phyloP scores from a whole-genome alignment of 23 tunicate species.

The Styela plicata region DNA sequence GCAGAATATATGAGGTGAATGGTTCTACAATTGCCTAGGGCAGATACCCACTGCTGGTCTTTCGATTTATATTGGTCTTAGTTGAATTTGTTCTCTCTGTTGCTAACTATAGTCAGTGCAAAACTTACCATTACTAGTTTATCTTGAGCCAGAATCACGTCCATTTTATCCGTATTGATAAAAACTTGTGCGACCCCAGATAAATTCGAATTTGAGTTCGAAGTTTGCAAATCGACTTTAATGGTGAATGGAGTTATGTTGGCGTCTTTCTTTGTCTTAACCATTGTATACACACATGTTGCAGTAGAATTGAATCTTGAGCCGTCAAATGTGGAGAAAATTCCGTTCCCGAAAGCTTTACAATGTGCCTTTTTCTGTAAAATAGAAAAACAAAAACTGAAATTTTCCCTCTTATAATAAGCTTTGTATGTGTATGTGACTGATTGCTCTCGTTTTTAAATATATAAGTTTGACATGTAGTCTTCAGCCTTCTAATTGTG shows the following conservation, averaged over 20 bases:
- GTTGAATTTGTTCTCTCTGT: too few species aligned
- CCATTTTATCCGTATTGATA: neutral
- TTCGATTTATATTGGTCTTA: too few species aligned
- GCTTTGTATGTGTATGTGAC: too few species aligned
- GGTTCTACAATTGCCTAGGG: too few species aligned
- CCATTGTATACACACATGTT: conserved; percentile 36
- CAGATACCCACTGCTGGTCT: too few species aligned
- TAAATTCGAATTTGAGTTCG: conserved; percentile 1
- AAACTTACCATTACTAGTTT: conserved; percentile 18
- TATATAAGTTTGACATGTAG: too few species aligned
- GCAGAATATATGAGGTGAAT: too few species aligned
- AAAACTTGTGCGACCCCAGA: conserved; percentile 8
- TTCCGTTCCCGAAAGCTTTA: conserved; percentile 59
- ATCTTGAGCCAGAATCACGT: conserved; percentile 9
- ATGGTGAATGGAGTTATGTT: conserved; percentile 1
- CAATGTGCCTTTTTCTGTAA: conserved; percentile 50
- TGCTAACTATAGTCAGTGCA: too few species aligned
- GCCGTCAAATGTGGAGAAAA: conserved; percentile 55
- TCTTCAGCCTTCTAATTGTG: too few species aligned
- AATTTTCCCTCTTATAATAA: too few species aligned
- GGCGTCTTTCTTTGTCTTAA: conserved; percentile 31
- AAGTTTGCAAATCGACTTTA: conserved; percentile 4
- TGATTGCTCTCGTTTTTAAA: too few species aligned
- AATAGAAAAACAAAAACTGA: too few species aligned
- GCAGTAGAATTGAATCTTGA: conserved; percentile 18